Conservation (phyloP, 1,140 invertebrate species). For the Laodelphax striatellus region DNA sequence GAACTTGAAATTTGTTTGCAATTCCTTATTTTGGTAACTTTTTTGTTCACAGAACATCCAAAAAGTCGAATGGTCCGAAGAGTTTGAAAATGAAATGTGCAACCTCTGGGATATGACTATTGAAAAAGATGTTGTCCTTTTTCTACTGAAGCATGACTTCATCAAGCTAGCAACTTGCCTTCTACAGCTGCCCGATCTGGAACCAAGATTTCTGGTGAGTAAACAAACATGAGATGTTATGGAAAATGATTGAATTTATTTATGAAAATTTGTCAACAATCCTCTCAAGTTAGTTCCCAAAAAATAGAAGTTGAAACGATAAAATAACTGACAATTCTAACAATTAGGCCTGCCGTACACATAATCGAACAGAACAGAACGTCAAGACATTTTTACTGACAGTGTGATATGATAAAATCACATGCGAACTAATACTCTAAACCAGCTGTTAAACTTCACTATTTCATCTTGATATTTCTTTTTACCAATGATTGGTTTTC, state of each 20-base stretch:
- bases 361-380: no score
- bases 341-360: no score
- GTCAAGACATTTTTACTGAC: no score
- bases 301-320: no score
- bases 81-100: conserved; percentile 55
- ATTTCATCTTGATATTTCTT: no score
- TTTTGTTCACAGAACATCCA: conserved; percentile 17
- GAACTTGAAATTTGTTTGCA: background rate
- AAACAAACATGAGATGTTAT: background rate
- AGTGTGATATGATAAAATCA: no score
- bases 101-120: conserved; percentile 67
- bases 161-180: conserved; percentile 40
- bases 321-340: no score
- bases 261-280: no score
- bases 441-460: no score
- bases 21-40: background rate
- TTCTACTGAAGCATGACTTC: conserved; percentile 49
- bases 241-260: background rate
- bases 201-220: conserved; percentile 41
- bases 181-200: conserved; percentile 31
- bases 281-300: no score
- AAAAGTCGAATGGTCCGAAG: conserved; percentile 36
- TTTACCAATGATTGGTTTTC: no score
- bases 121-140: conserved; percentile 54
- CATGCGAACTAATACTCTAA: no score